Percentiles rank a stretch among this genome's conserved stretches.
Conservation (phyloP, 2,113 vertebrate species). For the Poecile atricapillus region DNA sequence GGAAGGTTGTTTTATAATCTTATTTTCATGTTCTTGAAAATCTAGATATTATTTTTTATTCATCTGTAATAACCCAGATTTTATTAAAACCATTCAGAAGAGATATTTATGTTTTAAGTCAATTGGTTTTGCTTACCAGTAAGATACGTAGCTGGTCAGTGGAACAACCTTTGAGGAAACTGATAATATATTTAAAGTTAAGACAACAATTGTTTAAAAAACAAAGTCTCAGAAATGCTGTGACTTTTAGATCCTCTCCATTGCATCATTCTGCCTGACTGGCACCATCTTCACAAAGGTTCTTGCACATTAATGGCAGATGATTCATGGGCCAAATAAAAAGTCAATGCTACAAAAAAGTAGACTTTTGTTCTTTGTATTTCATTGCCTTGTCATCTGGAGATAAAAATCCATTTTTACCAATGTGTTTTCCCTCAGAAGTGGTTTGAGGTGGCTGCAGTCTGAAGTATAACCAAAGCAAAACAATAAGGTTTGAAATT, state of each 20-base stretch:
- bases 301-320: background rate
- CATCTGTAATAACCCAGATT: background rate
- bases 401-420: background rate
- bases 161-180: background rate
- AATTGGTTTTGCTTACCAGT: background rate
- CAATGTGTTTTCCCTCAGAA: slow-evolving; percentile 10
- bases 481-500: slow-evolving; percentile 15
- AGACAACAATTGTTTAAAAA: background rate
- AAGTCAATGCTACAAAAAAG: background rate
- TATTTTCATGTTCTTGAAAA: slow-evolving; percentile 16
- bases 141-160: background rate
- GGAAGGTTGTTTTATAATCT: slow-evolving; percentile 11
- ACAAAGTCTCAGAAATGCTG: background rate
- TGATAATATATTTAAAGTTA: background rate
- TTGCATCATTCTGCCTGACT: background rate
- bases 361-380: background rate
- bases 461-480: background rate
- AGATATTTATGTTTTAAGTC: background rate
- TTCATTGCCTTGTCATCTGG: background rate
- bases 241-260: background rate
- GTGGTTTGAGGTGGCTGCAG: slow-evolving; percentile 16
- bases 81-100: slow-evolving; percentile 16
- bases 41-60: background rate
- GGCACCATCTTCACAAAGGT: background rate
- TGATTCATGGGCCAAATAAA: background rate